Evolutionary conservation across 2,888 invertebrate species (phyloP).

Genomic region (Sycophila texana): DNA sequence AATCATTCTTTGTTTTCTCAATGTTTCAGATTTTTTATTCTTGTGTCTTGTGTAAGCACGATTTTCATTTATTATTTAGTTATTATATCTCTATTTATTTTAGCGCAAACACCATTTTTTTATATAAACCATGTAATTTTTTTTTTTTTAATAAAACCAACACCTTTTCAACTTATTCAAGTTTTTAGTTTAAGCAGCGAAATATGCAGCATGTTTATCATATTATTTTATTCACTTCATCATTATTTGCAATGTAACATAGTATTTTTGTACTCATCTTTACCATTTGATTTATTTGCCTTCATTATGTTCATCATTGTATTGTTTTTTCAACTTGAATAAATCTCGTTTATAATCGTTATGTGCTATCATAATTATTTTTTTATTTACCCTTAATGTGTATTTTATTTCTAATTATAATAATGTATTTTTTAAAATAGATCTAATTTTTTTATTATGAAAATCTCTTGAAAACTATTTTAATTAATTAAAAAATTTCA

Average conservation of each 20-base stretch:
- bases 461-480: neutral
- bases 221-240: no score
- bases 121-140: neutral
- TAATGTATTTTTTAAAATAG: neutral
- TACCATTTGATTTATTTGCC: no score
- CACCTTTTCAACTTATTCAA: no score
- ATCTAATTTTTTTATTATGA: neutral
- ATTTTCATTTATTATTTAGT: slow-evolving; percentile 53
- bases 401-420: neutral
- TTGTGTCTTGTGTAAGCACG: slow-evolving; percentile 51
- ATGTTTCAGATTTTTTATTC: slow-evolving; percentile 52
- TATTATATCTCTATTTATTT: slow-evolving; percentile 16
- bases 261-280: no score
- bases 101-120: neutral
- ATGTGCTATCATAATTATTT: neutral
- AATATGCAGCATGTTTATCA: no score
- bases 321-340: no score
- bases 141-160: neutral
- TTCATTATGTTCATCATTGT: no score
- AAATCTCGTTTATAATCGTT: no score
- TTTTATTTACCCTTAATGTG: neutral
- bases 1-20: slow-evolving; percentile 45
- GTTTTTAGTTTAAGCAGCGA: no score
- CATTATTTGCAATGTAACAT: no score
- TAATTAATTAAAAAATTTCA: slow-evolving; percentile 72